Percentiles rank a stretch among this genome's conserved stretches.
Evolutionary conservation across 2,888 invertebrate species (phyloP).

Genomic region (Eupithecia inturbata): DNA sequence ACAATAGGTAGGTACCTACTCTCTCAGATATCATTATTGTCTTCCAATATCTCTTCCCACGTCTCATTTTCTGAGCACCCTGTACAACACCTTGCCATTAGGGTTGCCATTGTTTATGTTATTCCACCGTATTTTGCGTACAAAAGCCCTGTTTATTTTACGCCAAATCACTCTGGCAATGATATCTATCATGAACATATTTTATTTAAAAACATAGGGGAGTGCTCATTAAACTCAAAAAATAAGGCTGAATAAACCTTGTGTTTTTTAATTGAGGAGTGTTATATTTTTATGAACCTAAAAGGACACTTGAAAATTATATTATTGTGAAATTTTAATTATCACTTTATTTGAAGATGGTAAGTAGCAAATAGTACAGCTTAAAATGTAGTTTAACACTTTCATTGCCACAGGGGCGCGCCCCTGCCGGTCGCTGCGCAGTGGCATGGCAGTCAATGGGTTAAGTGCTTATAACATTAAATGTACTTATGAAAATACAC

Average conservation of each 20-base stretch:
- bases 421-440: no score
- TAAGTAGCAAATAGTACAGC: neutral
- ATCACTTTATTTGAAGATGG: neutral
- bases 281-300: conserved; percentile 1
- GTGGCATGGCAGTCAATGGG: no score
- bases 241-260: conserved; percentile 27
- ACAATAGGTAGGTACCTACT: neutral
- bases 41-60: neutral
- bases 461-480: neutral
- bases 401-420: no score
- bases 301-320: conserved; percentile 15
- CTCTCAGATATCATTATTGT: neutral
- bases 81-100: conserved; percentile 64
- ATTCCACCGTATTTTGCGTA: conserved; percentile 76
- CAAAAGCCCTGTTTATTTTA: conserved; percentile 80
- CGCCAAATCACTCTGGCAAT: conserved; percentile 81
- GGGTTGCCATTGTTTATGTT: conserved; percentile 77
- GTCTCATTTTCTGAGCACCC: conserved; percentile 47
- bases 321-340: neutral
- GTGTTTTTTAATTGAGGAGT: conserved; percentile 8
- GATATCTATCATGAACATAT: conserved; percentile 73
- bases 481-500: neutral
- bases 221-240: conserved; percentile 34
- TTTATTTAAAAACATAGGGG: conserved; percentile 79
- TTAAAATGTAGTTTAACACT: neutral